Conservation (phyloP, 2,113 vertebrate genomes). For the Aspiorhynchus laticeps region DNA sequence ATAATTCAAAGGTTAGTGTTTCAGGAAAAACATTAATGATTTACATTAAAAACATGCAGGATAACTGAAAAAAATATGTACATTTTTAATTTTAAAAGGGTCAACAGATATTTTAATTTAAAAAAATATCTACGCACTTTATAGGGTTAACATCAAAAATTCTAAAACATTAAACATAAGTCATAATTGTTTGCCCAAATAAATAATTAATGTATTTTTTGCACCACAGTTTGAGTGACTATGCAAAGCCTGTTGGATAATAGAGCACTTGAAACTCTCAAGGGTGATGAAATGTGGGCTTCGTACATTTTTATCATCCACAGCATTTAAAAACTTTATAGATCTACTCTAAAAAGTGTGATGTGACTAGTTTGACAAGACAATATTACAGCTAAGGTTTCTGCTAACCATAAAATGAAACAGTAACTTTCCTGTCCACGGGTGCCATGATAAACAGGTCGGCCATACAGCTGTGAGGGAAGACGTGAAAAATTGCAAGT, state of each 20-base stretch:
- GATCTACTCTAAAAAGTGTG: slow-evolving; percentile 32
- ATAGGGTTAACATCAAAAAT: background rate
- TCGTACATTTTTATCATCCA: slow-evolving; percentile 14
- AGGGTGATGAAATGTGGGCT: slow-evolving; percentile 31
- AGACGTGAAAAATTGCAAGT: slow-evolving; percentile 49
- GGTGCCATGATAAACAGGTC: slow-evolving; percentile 45
- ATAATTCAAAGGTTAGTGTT: background rate
- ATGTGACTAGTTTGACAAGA: slow-evolving; percentile 38
- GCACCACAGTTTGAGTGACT: background rate
- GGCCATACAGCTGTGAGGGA: slow-evolving; percentile 39
- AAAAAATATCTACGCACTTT: no score
- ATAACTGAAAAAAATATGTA: background rate
- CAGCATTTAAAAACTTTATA: slow-evolving; percentile 32
- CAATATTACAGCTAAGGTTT: slow-evolving; percentile 36
- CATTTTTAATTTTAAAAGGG: background rate
- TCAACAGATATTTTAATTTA: background rate
- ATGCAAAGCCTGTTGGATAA: background rate
- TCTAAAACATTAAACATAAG: background rate
- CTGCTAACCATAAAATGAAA: slow-evolving; percentile 36
- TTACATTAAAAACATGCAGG: background rate
- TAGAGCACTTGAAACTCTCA: slow-evolving; percentile 9
- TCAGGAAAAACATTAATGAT: background rate
- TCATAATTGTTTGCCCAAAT: background rate
- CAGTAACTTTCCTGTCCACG: slow-evolving; percentile 35
- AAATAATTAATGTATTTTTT: background rate